Conservation (phyloP, 2,113 vertebrate species). For the Motacilla alba region DNA sequence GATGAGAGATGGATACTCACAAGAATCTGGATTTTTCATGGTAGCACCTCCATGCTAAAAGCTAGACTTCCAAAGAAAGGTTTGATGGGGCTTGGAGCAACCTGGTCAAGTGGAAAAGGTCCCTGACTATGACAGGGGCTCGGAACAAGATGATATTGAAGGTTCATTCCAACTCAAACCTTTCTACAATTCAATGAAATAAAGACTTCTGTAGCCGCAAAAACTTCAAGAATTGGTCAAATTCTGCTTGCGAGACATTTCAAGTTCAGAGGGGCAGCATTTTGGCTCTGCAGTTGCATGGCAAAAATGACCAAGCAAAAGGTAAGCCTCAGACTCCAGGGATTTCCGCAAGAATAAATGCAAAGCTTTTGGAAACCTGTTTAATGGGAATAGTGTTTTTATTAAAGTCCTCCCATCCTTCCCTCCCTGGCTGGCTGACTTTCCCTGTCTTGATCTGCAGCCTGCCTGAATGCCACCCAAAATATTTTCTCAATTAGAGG, state of each 20-base stretch:
- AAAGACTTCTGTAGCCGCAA: background rate
- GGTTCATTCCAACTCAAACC: background rate
- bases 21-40: background rate
- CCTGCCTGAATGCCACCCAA: conserved; percentile 67
- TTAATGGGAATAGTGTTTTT: background rate
- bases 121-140: background rate
- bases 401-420: background rate
- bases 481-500: conserved; percentile 78
- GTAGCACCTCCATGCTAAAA: background rate
- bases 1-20: background rate
- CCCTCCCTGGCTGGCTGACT: background rate
- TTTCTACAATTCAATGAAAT: background rate
- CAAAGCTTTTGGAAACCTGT: background rate
- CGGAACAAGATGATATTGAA: background rate
- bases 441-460: conserved; percentile 46
- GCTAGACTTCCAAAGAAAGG: background rate
- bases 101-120: background rate
- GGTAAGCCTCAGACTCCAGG: background rate
- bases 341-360: background rate
- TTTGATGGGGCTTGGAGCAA: background rate
- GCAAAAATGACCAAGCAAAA: background rate
- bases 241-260: background rate
- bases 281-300: background rate
- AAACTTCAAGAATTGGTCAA: background rate
- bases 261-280: background rate